Evolutionary conservation across 2,888 invertebrate genomes (phyloP).

Genomic region (Coelogynopora nodosa): DNA sequence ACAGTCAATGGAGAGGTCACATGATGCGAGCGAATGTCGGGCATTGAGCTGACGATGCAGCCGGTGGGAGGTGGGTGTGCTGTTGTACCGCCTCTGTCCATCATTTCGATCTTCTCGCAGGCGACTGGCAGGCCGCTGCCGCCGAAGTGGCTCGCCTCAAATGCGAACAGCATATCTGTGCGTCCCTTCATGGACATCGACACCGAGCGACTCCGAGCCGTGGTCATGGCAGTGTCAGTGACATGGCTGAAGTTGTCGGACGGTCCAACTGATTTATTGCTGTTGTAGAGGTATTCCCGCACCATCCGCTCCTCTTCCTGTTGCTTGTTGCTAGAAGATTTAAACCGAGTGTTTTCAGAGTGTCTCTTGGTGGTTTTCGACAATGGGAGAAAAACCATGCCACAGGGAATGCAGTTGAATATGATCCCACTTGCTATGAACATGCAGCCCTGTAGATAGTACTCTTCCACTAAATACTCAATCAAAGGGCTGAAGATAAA

Average conservation of each 20-base stretch:
- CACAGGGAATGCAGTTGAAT: slow-evolving; percentile 40
- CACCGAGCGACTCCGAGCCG: background rate
- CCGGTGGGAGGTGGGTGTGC: background rate
- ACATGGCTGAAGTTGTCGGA: background rate
- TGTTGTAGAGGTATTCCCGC: background rate
- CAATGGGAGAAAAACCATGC: background rate
- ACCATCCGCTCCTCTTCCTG: background rate
- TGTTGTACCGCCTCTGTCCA: no score
- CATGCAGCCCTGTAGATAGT: slow-evolving; percentile 84
- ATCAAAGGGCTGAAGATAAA: slow-evolving; percentile 74
- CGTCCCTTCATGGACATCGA: background rate
- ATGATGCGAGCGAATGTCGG: background rate
- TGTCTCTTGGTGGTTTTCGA: background rate
- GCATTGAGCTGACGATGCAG: slow-evolving; percentile 12
- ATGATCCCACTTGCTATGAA: slow-evolving; percentile 63
- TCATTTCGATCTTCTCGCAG: background rate
- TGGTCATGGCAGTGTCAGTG: background rate
- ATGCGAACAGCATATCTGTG: background rate
- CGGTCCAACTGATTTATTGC: background rate
- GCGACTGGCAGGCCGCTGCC: background rate
- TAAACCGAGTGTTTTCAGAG: background rate
- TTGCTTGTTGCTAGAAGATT: background rate
- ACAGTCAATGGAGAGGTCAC: background rate
- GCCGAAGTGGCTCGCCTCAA: background rate
- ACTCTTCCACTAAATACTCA: slow-evolving; percentile 67